Evolutionary conservation across 2,888 invertebrate genomes (phyloP), one percentile per base, ranked within the genome.

Genomic region (Zele albiditarsus): DNA sequence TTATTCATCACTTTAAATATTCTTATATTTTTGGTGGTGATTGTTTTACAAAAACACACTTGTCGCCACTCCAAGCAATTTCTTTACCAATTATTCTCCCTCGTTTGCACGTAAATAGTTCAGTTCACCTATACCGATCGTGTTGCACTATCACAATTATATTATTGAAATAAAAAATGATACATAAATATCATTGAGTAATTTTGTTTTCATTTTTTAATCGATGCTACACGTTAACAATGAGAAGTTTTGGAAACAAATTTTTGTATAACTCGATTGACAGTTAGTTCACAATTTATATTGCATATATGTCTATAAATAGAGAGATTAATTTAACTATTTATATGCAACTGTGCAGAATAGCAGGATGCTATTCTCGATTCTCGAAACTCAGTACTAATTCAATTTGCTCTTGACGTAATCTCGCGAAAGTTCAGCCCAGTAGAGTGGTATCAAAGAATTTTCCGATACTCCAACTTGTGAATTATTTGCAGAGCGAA

Each of bases 11-110:
- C 38, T 68, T 72, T 69, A 73, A 42, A 71, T 74, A 71, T 46
- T 71, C 33, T 71, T 53, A 20, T 58, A 33, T 42, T 10, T 66
- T 42, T 16, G 20, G 70, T 60, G 60, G 38, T 23, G 23, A 60
- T 71, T 58, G 53, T 62, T 71, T 71, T 69, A 31, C 27, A 60
- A 75, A 60, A 53, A 53, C 20, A 60, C 60, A 70, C 58, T 70
- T 23, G 20, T 53, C 83, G 82, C 83, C 82, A 82, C 82, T 84
- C 79, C 75, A 25, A 81, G 80, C 80, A 80, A 82, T 80, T 80
- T 20, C 82, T 80, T 79, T 75, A 77, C 74, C 33, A 76, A 70
- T 79, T 67, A 73, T 78, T 77, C 79, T 77, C 69, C 78, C 77
- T 42, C 74, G 80, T 65, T 72, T 72, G 31, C 67, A 62, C 62